Conservation (phyloP, 2,888 invertebrate genomes). For the Cacoxenus indagator region DNA sequence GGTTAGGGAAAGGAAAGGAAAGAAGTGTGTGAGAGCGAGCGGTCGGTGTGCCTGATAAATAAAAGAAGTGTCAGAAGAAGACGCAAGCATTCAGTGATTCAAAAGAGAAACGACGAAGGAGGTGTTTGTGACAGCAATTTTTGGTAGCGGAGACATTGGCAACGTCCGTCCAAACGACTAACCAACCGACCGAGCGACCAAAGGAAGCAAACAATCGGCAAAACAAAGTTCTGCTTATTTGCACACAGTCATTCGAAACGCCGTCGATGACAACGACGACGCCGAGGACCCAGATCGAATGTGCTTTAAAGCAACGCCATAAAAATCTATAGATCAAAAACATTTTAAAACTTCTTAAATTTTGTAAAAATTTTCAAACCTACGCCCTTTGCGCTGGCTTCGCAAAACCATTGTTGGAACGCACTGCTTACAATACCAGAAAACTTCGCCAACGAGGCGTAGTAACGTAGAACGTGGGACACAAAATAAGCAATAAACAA, state of each 20-base stretch:
- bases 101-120: slow-evolving; percentile 28
- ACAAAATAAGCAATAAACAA: slow-evolving; percentile 34
- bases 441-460: slow-evolving; percentile 28
- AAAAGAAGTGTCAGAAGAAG: slow-evolving; percentile 6
- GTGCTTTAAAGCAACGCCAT: no score
- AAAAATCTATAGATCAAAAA: no score
- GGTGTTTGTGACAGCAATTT: neutral
- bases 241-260: neutral
- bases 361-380: no score
- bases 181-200: neutral
- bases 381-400: slow-evolving; percentile 32
- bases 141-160: slow-evolving; percentile 1
- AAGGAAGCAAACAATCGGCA: slow-evolving; percentile 8
- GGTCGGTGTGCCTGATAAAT: slow-evolving; percentile 9
- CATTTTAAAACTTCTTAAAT: no score
- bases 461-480: slow-evolving; percentile 1
- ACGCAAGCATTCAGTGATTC: neutral
- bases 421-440: slow-evolving; percentile 12
- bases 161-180: neutral
- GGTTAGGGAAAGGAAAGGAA: slow-evolving; percentile 8
- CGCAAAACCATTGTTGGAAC: slow-evolving; percentile 8
- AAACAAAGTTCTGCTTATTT: neutral
- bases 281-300: neutral
- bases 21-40: slow-evolving; percentile 35
- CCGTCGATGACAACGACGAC: neutral